phyloP scores from a whole-genome alignment of 2,888 invertebrate genomes.

The Drosophila setosimentum region DNA sequence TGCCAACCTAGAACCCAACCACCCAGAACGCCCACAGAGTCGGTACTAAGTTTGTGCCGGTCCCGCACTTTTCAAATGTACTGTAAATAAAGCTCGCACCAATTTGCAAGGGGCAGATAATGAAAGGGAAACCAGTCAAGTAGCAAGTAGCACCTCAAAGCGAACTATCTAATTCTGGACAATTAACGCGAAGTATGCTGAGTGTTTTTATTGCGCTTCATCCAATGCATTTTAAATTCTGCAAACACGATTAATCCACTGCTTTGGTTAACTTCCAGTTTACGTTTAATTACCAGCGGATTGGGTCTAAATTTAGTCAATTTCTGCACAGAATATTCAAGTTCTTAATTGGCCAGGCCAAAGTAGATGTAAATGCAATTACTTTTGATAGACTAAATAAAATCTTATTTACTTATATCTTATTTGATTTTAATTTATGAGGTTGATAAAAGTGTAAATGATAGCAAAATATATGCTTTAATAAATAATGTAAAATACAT shows the following conservation, averaged over 20 bases:
- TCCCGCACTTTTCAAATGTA: constrained; percentile 48
- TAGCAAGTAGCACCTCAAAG: constrained; percentile 6
- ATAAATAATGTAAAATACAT: background rate
- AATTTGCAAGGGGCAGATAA: constrained; percentile 18
- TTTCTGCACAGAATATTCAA: background rate
- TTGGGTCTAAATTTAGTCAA: background rate
- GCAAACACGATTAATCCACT: background rate
- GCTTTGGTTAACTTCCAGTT: background rate
- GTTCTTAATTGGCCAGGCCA: background rate
- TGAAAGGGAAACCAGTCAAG: constrained; percentile 25
- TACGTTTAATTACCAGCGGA: background rate
- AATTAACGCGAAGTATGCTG: background rate
- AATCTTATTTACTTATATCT: background rate
- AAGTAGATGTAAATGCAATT: background rate
- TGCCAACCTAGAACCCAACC: constrained; percentile 39
- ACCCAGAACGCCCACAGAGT: constrained; percentile 61
- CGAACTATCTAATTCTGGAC: background rate
- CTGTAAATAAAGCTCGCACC: constrained; percentile 61
- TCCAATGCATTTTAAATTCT: background rate
- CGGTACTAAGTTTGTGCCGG: constrained; percentile 28
- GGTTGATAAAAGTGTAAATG: background rate
- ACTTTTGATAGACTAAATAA: background rate
- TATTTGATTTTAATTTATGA: background rate
- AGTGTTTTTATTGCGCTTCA: background rate
- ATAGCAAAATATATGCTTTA: too few species aligned